These are phyloP conservation scores for Drosophila varians DNA, from an alignment of 1,140 invertebrate genomes.

Conservation along the genomic window DNA sequence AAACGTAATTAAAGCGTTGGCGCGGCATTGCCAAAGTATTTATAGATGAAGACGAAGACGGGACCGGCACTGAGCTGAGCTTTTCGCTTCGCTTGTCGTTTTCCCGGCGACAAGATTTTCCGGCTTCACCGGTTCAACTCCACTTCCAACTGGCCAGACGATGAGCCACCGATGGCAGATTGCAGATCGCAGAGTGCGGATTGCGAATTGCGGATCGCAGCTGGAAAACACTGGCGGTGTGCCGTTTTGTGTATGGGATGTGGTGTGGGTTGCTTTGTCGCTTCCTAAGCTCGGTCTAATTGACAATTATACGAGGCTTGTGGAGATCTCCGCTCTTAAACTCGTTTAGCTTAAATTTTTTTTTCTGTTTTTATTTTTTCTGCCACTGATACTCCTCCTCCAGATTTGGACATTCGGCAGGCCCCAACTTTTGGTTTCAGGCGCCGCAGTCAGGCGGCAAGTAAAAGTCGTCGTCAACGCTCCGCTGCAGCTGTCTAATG, in stretches of 20 bases:
- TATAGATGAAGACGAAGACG: slow-evolving; percentile 69
- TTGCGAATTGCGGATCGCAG: slow-evolving; percentile 32
- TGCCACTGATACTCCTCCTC: slow-evolving; percentile 10
- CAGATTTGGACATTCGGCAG: slow-evolving; percentile 45
- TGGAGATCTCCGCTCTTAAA: slow-evolving; percentile 31
- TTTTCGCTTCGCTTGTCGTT: slow-evolving; percentile 44
- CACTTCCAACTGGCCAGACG: slow-evolving; percentile 41
- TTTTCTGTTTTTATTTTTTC: not conserved
- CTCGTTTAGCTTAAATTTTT: slow-evolving; percentile 40
- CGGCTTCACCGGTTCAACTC: slow-evolving; percentile 66
- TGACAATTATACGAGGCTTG: slow-evolving; percentile 63
- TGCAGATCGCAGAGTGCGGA: slow-evolving; percentile 22
- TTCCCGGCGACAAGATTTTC: slow-evolving; percentile 80
- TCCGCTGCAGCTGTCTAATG: slow-evolving; percentile 58
- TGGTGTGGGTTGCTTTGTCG: slow-evolving; percentile 46
- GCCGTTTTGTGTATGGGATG: not conserved
- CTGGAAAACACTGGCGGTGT: slow-evolving; percentile 1
- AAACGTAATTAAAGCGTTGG: slow-evolving; percentile 79
- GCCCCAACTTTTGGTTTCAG: slow-evolving; percentile 72
- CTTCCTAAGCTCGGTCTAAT: slow-evolving; percentile 73
- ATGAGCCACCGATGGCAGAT: slow-evolving; percentile 19
- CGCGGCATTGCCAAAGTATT: slow-evolving; percentile 74
- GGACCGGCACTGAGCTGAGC: slow-evolving; percentile 44
- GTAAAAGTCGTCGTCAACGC: slow-evolving; percentile 64
- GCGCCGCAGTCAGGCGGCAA: slow-evolving; percentile 39